Conservation (phyloP, 2,113 vertebrate genomes). For the Aldabrachelys gigantea region DNA sequence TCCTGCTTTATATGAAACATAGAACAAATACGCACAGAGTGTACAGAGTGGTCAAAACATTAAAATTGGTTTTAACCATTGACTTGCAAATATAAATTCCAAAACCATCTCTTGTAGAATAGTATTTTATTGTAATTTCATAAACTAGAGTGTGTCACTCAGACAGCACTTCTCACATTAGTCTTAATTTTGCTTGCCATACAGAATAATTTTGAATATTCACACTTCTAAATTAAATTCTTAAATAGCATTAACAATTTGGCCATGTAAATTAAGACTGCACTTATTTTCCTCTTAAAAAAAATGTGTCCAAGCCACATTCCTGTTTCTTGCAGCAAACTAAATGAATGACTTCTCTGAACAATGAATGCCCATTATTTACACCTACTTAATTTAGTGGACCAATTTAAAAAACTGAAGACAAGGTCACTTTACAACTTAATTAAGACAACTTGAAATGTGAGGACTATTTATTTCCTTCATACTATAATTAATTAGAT, state of each 20-base stretch:
- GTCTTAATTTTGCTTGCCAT: slow-evolving; percentile 1
- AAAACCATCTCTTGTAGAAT: not conserved
- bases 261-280: slow-evolving; percentile 26
- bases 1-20: not conserved
- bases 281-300: slow-evolving; percentile 38
- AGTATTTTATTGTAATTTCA: slow-evolving; percentile 22
- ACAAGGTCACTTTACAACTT: slow-evolving; percentile 72
- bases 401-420: slow-evolving; percentile 70
- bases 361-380: slow-evolving; percentile 69
- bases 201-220: slow-evolving; percentile 25
- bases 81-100: not conserved
- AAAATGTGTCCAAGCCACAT: slow-evolving; percentile 48
- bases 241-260: slow-evolving; percentile 55
- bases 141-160: not conserved
- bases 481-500: slow-evolving; percentile 61
- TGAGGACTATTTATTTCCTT: slow-evolving; percentile 67
- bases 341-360: slow-evolving; percentile 54
- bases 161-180: slow-evolving; percentile 9
- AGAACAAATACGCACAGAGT: not conserved
- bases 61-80: not conserved
- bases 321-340: slow-evolving; percentile 40
- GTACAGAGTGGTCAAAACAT: not conserved
- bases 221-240: slow-evolving; percentile 43
- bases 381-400: slow-evolving; percentile 67
- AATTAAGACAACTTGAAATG: slow-evolving; percentile 73